These are phyloP conservation scores for Penaeus chinensis DNA, from an alignment of 1,140 invertebrate genomes.

Conservation along the genomic window DNA sequence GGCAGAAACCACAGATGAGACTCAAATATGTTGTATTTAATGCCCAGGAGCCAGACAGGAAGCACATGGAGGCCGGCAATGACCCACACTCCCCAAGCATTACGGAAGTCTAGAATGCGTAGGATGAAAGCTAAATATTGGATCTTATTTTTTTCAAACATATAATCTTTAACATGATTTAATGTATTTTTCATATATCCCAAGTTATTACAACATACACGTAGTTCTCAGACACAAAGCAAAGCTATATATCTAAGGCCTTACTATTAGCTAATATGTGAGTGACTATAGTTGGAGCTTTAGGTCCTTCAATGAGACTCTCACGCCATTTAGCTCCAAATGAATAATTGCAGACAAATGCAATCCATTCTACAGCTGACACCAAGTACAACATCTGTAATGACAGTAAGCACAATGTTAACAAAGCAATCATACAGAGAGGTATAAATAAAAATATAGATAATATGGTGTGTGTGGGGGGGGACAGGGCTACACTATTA, in stretches of 20 bases:
- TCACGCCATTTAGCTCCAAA: slow-evolving; percentile 41
- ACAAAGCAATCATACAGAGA: neutral
- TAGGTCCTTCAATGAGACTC: neutral
- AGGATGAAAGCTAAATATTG: neutral
- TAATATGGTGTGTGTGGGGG: neutral
- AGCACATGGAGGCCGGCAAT: slow-evolving; percentile 59
- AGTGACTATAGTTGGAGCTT: neutral
- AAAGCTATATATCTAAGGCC: neutral
- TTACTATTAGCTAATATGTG: neutral
- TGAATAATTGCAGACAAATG: slow-evolving; percentile 45
- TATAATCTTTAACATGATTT: no score
- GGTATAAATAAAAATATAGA: neutral
- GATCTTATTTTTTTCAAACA: no score
- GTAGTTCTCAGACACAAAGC: no score
- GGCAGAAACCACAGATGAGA: slow-evolving; percentile 58
- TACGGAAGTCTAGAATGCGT: slow-evolving; percentile 53
- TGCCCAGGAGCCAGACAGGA: slow-evolving; percentile 57
- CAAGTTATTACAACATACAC: no score
- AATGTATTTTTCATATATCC: no score
- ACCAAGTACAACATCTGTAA: slow-evolving; percentile 47
- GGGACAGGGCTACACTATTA: no score
- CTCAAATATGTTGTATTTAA: slow-evolving; percentile 50
- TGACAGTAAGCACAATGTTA: no score
- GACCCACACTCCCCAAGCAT: slow-evolving; percentile 55
- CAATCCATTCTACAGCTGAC: slow-evolving; percentile 43